These are phyloP conservation scores for Drosophila acutilabella DNA, from an alignment of 2,888 invertebrate genomes.

Conservation along the genomic window DNA sequence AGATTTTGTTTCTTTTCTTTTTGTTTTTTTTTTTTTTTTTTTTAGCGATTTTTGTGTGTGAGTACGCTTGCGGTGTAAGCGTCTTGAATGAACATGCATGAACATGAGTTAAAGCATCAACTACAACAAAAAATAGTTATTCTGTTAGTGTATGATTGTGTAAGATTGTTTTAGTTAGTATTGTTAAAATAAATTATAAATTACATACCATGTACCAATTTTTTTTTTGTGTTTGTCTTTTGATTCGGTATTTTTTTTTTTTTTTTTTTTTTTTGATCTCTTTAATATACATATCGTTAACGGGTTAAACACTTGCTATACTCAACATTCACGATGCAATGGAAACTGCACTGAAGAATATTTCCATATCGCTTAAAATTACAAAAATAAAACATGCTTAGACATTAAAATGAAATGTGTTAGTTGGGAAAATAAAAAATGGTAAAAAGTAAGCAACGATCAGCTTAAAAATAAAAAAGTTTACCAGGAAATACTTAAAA, in stretches of 20 bases:
- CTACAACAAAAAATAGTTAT: neutral
- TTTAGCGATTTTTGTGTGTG: neutral
- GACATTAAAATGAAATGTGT: conserved; percentile 19
- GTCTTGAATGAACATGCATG: neutral
- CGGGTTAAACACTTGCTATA: conserved; percentile 43
- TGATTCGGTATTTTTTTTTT: conserved; percentile 20
- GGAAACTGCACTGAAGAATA: conserved; percentile 26
- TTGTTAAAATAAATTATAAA: conserved; percentile 39
- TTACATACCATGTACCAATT: conserved; percentile 64
- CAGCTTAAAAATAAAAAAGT: conserved; percentile 12
- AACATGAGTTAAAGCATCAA: neutral
- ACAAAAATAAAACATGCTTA: conserved; percentile 24
- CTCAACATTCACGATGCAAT: conserved; percentile 34
- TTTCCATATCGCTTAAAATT: conserved; percentile 36
- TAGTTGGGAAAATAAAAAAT: conserved; percentile 8
- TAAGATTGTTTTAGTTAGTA: conserved; percentile 1
- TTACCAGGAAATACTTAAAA: neutral
- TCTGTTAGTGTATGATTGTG: neutral
- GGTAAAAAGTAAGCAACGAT: conserved; percentile 1
- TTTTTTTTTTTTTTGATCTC: conserved; percentile 12
- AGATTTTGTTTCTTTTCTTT: neutral
- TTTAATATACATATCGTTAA: conserved; percentile 17
- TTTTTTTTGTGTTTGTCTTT: conserved; percentile 26
- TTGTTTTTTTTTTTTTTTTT: neutral
- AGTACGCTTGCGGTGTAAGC: conserved; percentile 23